phyloP scores from a whole-genome alignment of 2,113 vertebrate genomes.

The Hippocampus barbouri region DNA sequence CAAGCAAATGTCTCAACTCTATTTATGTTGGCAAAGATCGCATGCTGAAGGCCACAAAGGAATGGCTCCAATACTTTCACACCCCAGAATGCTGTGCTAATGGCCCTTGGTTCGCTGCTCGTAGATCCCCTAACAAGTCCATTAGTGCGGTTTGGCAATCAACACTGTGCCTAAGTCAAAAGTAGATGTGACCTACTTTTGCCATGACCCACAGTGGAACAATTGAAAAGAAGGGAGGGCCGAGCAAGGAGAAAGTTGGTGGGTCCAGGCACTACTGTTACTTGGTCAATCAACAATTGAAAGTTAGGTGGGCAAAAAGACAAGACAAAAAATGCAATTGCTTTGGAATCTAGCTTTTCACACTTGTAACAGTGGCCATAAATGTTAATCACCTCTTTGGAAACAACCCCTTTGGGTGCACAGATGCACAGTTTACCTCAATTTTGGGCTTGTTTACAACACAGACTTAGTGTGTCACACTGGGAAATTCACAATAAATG shows the following conservation, averaged over 20 bases:
- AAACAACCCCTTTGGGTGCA: conserved; percentile 12
- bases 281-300: neutral
- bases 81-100: conserved; percentile 55
- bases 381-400: conserved; percentile 28
- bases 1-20: conserved; percentile 55
- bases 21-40: conserved; percentile 68
- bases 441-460: conserved; percentile 52
- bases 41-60: conserved; percentile 47
- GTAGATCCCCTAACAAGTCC: conserved; percentile 56
- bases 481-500: conserved; percentile 58
- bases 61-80: conserved; percentile 60
- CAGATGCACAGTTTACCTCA: conserved; percentile 34
- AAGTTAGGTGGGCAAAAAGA: conserved; percentile 13
- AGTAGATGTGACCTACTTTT: conserved; percentile 48
- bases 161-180: conserved; percentile 40
- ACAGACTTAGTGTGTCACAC: conserved; percentile 44
- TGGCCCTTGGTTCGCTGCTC: conserved; percentile 56
- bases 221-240: conserved; percentile 23
- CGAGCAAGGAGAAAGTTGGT: conserved; percentile 3
- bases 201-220: conserved; percentile 18
- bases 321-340: neutral
- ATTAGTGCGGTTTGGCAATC: conserved; percentile 54
- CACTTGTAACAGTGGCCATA: conserved; percentile 19
- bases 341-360: conserved; percentile 11
- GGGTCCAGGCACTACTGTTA: neutral